A percentile compares a stretch with the other conserved stretches of the same genome.
Conservation (phyloP, 2,113 vertebrate species). For the Microcebus griseorufus region DNA sequence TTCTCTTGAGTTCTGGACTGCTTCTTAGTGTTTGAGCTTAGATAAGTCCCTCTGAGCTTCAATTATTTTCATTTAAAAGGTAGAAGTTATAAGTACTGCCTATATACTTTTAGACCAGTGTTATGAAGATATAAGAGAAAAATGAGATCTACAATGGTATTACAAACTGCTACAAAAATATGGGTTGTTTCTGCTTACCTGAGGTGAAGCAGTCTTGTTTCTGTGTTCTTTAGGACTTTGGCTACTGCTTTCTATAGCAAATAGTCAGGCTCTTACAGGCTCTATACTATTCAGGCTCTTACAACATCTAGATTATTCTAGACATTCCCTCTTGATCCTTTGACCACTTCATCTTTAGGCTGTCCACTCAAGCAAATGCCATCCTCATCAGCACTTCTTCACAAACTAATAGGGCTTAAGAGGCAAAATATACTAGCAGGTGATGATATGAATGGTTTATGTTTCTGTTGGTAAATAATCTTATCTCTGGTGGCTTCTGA, state of each 20-base stretch:
- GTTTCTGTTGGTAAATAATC: not conserved
- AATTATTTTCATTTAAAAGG: not conserved
- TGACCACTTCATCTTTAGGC: not conserved
- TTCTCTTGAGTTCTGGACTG: not conserved
- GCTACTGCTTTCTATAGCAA: not conserved
- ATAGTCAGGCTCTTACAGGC: not conserved
- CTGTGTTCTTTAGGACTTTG: not conserved
- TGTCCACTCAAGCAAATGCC: not conserved
- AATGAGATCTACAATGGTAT: not conserved
- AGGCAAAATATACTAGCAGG: not conserved
- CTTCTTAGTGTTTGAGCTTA: not conserved
- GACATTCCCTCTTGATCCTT: not conserved
- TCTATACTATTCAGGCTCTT: not conserved
- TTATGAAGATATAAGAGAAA: not conserved
- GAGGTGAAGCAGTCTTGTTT: not conserved
- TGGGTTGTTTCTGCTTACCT: not conserved
- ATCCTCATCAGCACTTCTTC: not conserved
- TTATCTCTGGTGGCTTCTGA: not conserved
- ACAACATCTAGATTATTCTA: not conserved
- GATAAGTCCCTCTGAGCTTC: not conserved
- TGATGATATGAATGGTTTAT: not conserved
- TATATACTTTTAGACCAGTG: not conserved
- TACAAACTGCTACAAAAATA: not conserved
- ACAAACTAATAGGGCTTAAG: not conserved
- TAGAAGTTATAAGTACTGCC: not conserved